Conservation (phyloP, 1,140 invertebrate genomes). For the Leptopilina clavipes region DNA sequence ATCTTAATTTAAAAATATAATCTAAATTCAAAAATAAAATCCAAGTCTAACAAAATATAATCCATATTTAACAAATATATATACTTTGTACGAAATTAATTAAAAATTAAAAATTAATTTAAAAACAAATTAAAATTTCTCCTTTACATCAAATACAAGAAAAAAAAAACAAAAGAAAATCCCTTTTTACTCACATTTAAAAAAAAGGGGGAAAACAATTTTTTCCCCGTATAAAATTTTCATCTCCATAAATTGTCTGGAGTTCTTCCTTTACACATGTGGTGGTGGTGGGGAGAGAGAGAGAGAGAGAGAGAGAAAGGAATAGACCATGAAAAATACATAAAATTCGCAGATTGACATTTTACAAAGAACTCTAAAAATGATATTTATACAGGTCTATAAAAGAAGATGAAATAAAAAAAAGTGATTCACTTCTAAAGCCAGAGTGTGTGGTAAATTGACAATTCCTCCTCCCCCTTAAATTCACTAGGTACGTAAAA, state of each 20-base stretch:
- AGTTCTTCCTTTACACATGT: neutral
- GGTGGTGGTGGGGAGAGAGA: neutral
- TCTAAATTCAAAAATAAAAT: no score
- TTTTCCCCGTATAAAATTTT: no score
- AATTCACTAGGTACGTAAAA: slow-evolving; percentile 1
- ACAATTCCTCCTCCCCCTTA: neutral
- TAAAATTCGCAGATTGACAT: slow-evolving; percentile 1
- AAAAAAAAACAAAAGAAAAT: no score
- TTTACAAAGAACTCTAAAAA: slow-evolving; percentile 14
- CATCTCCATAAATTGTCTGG: neutral
- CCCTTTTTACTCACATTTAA: no score
- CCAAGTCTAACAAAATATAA: no score
- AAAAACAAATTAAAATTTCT: no score
- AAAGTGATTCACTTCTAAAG: neutral
- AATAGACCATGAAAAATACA: neutral
- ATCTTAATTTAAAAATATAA: no score
- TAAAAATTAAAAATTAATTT: no score
- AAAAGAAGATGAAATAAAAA: neutral
- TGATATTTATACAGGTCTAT: neutral
- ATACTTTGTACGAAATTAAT: no score
- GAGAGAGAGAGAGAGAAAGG: neutral
- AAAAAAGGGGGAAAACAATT: no score
- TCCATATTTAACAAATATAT: no score
- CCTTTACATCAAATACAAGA: no score
- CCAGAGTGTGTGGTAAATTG: neutral